Conservation (phyloP, 2,113 vertebrate species). For the Siniperca knerii region DNA sequence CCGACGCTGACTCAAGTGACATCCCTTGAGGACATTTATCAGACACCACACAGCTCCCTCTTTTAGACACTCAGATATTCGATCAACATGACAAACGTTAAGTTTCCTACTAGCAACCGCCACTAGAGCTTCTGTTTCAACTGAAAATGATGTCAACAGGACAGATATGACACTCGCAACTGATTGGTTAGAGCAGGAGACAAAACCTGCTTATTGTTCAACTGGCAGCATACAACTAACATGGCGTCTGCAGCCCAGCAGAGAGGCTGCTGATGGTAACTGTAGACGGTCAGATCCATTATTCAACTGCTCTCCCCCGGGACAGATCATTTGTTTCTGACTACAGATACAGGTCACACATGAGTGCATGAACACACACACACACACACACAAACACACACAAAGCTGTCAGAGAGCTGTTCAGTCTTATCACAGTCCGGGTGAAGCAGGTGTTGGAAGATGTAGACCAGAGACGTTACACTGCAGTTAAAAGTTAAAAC, state of each 20-base stretch:
- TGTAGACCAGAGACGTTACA: constrained; percentile 25
- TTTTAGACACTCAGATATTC: too few species aligned
- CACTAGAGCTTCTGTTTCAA: too few species aligned
- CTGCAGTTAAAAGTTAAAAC: constrained; percentile 7
- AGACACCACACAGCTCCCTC: too few species aligned
- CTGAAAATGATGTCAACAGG: too few species aligned
- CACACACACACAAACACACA: constrained; percentile 25
- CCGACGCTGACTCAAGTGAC: neutral
- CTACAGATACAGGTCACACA: constrained; percentile 46
- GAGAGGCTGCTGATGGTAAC: constrained; percentile 39
- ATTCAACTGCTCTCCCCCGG: constrained; percentile 35
- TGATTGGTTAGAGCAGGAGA: neutral
- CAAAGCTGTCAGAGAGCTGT: constrained; percentile 7
- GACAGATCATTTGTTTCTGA: constrained; percentile 44
- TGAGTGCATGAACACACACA: constrained; percentile 14
- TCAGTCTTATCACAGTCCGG: constrained; percentile 27
- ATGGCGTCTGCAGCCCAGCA: constrained; percentile 16
- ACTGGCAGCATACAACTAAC: neutral
- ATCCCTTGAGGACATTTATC: neutral
- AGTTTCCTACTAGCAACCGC: too few species aligned
- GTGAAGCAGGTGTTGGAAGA: constrained; percentile 38
- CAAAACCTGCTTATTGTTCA: neutral
- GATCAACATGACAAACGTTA: too few species aligned
- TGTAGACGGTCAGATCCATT: constrained; percentile 45
- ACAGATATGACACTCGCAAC: neutral